Base-by-base conservation (phyloP, 1,140 invertebrate species). In the Brachionus plicatilis region DNA sequence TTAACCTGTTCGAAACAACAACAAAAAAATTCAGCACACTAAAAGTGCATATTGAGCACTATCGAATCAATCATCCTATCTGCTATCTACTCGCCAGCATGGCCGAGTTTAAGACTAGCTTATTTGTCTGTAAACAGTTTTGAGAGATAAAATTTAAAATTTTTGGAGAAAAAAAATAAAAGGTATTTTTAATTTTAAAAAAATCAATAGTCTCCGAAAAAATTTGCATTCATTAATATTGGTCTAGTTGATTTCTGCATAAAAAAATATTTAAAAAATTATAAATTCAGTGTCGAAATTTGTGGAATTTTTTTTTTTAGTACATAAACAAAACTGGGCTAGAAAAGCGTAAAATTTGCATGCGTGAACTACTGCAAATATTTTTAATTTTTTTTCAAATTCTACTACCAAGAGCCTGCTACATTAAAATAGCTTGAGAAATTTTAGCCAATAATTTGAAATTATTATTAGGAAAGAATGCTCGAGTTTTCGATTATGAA, bases 261-360 rank as follows among this genome's bases (percentile, higher is more conserved):
- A 17, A n/a, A 41, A 41, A 43, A 72, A 72, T 17, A 41, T 11
- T 43, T 41, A 20, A 6, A 43, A 72, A 72, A 72, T 72, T 72
- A 72, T 72, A 72, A 72, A 72, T 72, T 72, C 68, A 72, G 68
- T 33, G 68, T 72, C 41, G 68, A 72, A 72, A 72, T 70, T 33
- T 33, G 24, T 12, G 11, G 27, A 70, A 70, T 70, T 70, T 37
- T n/a, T n/a, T n/a, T 33, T n/a, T 70, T 72, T 72, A 43, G 17
- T 41, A 72, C 68, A 72, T 72, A 72, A 72, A 72, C 68, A 72
- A 72, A 72, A 43, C 33, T 43, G 4, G 20, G 68, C 8, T 41
- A 20, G n/a, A n/a, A 20, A 43, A 20, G 17, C 8, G 8, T 24
- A 14, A 72, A 6, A 72, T 72, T 43, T 72, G 68, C 68, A 72